Percentiles rank a stretch among this genome's conserved stretches.
Evolutionary conservation across 2,888 invertebrate species (phyloP).

Genomic region (Lasiommata megera): DNA sequence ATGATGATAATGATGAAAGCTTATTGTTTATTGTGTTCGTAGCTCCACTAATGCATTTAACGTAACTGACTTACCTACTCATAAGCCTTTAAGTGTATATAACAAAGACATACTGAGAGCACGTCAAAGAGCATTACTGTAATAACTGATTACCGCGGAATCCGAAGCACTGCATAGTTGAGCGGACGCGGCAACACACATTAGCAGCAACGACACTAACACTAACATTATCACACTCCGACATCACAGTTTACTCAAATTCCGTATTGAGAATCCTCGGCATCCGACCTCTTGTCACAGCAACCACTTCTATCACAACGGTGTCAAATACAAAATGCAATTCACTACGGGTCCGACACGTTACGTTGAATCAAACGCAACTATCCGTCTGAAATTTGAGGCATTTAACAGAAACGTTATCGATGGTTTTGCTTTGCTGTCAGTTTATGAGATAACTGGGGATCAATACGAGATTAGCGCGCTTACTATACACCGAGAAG

Average conservation of each 20-base stretch:
- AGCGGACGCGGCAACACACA: slow-evolving; percentile 71
- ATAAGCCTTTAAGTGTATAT: too few relatives aligned
- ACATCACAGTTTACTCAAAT: slow-evolving; percentile 47
- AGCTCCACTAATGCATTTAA: too few relatives aligned
- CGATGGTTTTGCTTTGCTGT: slow-evolving; percentile 43
- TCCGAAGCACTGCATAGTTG: slow-evolving; percentile 77
- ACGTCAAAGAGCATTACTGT: slow-evolving; percentile 17
- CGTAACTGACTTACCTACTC: too few relatives aligned
- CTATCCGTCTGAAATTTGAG: slow-evolving; percentile 48
- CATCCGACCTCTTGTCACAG: slow-evolving; percentile 39
- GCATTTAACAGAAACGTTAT: slow-evolving; percentile 53
- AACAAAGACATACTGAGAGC: slow-evolving; percentile 6
- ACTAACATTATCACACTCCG: slow-evolving; percentile 67
- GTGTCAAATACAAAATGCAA: slow-evolving; percentile 42
- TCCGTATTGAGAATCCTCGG: slow-evolving; percentile 45
- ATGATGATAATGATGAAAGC: too few relatives aligned
- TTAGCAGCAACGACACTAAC: slow-evolving; percentile 56
- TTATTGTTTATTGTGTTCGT: too few relatives aligned
- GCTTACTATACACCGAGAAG: neutral
- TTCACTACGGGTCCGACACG: slow-evolving; percentile 38
- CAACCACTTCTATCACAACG: slow-evolving; percentile 37
- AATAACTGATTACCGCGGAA: slow-evolving; percentile 59
- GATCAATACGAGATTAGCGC: slow-evolving; percentile 45
- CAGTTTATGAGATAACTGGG: slow-evolving; percentile 57
- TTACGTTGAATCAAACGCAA: slow-evolving; percentile 53